These are phyloP conservation scores for Lasioglossum figueresi DNA, from an alignment of 2,888 invertebrate genomes.

Conservation along the genomic window DNA sequence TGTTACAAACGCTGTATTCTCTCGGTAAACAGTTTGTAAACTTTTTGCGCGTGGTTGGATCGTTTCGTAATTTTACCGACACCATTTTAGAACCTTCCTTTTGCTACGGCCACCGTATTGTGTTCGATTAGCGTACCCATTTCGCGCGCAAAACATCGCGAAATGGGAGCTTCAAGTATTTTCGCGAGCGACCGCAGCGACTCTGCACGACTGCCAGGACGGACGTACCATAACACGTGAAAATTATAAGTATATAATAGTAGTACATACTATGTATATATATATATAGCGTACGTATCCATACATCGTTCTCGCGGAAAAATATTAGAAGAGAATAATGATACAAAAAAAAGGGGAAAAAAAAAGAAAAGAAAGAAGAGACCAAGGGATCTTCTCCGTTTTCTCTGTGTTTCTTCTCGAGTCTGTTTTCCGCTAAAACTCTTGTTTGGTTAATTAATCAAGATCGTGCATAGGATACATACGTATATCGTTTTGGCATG, in stretches of 20 bases:
- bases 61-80: not conserved
- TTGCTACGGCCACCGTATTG: not conserved
- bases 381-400: not conserved
- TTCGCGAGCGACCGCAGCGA: conserved; percentile 21
- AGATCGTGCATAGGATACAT: conserved; percentile 46
- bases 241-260: conserved; percentile 69
- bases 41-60: not conserved
- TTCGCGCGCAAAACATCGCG: not conserved
- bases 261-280: conserved; percentile 48
- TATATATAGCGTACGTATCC: conserved; percentile 52
- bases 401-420: not conserved
- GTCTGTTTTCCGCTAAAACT: not conserved
- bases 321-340: not conserved
- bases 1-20: not conserved
- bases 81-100: not conserved
- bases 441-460: conserved; percentile 5
- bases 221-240: conserved; percentile 75
- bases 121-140: not conserved
- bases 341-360: not conserved
- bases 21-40: not conserved
- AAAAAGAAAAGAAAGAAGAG: not conserved
- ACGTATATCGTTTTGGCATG: conserved; percentile 65
- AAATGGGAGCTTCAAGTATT: not conserved
- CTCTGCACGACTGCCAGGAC: conserved; percentile 75
- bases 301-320: conserved; percentile 20